Conservation (phyloP, 1,140 invertebrate genomes). For the Luehdorfia chinensis region DNA sequence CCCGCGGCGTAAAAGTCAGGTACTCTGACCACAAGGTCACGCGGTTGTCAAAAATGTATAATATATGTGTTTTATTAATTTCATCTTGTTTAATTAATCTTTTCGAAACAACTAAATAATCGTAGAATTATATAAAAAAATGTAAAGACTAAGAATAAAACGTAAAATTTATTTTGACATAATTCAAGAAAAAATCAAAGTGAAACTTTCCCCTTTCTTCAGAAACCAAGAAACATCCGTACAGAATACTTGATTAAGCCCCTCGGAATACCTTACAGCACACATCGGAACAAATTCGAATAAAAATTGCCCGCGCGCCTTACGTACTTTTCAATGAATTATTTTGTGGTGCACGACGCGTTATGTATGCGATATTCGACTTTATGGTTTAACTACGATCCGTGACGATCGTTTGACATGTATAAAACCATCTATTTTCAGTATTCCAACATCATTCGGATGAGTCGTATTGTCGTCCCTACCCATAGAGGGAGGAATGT, state of each 20-base stretch:
- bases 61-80: too few species aligned
- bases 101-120: too few species aligned
- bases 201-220: too few species aligned
- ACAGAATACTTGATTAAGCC: conserved; percentile 3
- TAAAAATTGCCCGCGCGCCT: conserved; percentile 11
- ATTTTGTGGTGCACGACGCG: neutral
- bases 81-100: too few species aligned
- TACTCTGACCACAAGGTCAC: too few species aligned
- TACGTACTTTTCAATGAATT: conserved; percentile 13
- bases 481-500: conserved; percentile 17
- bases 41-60: too few species aligned
- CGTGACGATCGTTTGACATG: neutral
- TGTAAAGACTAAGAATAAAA: too few species aligned
- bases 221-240: conserved; percentile 2
- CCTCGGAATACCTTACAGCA: too few species aligned
- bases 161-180: too few species aligned
- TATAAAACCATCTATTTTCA: conserved; percentile 13
- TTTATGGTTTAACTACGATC: neutral
- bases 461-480: conserved; percentile 13
- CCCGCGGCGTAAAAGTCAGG: too few species aligned
- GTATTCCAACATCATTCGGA: conserved; percentile 21
- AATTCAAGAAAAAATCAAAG: too few species aligned
- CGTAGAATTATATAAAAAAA: too few species aligned
- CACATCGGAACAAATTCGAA: conserved; percentile 1
- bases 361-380: conserved; percentile 9